phyloP scores from a whole-genome alignment of 2,113 vertebrate species.

The Monarcha castaneiventris region DNA sequence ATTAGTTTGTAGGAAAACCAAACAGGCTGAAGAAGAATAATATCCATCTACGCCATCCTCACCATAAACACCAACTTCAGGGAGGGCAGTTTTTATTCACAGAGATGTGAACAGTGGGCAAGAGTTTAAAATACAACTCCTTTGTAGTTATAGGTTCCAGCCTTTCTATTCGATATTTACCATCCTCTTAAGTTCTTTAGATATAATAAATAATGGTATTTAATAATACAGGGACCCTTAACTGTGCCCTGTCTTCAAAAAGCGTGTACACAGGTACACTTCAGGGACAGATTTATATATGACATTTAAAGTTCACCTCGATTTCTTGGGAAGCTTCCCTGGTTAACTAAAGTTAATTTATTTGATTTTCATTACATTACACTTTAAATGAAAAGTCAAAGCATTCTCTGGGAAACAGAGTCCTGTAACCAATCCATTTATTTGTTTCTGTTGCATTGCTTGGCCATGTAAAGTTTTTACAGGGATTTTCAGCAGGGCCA shows the following conservation, averaged over 20 bases:
- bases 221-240: background rate
- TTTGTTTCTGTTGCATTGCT: background rate
- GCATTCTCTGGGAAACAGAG: background rate
- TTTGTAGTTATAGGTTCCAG: background rate
- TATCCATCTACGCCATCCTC: background rate
- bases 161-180: background rate
- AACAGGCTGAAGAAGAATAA: background rate
- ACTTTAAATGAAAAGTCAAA: background rate
- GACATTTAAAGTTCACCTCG: background rate
- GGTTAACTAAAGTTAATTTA: background rate
- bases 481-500: background rate
- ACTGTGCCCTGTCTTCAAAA: background rate
- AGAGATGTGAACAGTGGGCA: background rate
- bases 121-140: background rate
- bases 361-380: background rate
- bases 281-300: background rate
- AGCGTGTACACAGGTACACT: background rate
- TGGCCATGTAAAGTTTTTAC: background rate
- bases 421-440: background rate
- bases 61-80: background rate
- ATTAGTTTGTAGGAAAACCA: background rate
- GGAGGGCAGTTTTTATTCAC: background rate
- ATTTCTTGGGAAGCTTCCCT: background rate
- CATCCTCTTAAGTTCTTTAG: background rate
- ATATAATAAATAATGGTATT: background rate